Evolutionary conservation across 1,140 invertebrate genomes (phyloP).

Genomic region (Argopecten irradians): DNA sequence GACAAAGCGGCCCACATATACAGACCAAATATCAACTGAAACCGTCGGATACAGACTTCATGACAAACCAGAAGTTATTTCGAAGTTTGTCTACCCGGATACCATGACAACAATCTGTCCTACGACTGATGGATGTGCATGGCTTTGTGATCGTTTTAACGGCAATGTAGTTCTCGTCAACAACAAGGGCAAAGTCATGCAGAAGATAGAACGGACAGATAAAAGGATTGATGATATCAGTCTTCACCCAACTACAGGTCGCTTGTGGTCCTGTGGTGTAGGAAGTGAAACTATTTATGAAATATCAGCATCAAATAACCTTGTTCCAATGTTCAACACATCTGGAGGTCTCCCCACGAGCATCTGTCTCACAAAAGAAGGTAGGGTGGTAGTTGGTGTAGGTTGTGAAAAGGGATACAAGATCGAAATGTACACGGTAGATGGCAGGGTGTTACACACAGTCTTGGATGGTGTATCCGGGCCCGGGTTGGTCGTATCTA

Average conservation of each 20-base stretch:
- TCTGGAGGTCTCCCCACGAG: too few relatives aligned
- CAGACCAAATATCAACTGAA: background rate
- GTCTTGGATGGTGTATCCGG: too few relatives aligned
- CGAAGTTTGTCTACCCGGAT: background rate
- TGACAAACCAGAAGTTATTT: background rate
- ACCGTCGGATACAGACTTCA: background rate
- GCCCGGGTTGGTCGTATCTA: too few relatives aligned
- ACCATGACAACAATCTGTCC: background rate
- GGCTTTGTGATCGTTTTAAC: background rate
- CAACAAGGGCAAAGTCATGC: background rate
- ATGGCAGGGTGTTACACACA: too few relatives aligned
- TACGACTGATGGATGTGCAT: background rate
- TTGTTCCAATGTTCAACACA: too few relatives aligned
- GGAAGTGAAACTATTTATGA: background rate
- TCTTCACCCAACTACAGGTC: background rate
- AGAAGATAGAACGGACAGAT: background rate
- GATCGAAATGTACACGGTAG: too few relatives aligned
- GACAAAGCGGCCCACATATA: background rate
- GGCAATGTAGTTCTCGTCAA: background rate
- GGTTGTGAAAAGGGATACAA: too few relatives aligned
- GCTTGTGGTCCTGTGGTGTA: background rate
- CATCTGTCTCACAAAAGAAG: too few relatives aligned
- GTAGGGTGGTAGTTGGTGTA: too few relatives aligned
- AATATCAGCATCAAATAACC: too few relatives aligned
- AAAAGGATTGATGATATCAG: background rate